These are phyloP conservation scores for Stenodera caucasica DNA, from an alignment of 2,888 invertebrate species.

Conservation along the genomic window DNA sequence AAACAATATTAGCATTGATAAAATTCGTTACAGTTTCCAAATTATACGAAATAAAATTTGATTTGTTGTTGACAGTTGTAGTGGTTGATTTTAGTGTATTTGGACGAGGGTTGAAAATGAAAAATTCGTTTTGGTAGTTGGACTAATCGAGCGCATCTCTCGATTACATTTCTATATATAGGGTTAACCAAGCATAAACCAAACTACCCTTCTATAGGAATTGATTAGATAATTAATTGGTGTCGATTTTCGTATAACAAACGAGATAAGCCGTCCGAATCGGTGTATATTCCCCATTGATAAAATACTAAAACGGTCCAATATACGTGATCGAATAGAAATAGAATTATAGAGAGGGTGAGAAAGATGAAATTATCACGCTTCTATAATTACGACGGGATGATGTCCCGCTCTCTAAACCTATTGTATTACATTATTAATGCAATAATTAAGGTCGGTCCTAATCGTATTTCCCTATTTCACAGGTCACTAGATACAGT, in stretches of 20 bases:
- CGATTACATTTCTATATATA: not conserved
- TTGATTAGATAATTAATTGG: conserved; percentile 22
- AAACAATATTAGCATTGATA: not conserved
- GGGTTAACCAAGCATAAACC: conserved; percentile 3
- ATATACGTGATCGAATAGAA: not conserved
- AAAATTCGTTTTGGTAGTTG: not conserved
- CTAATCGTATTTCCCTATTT: conserved; percentile 20
- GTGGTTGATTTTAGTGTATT: too few relatives aligned
- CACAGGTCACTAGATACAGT: conserved; percentile 18
- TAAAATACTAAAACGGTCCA: not conserved
- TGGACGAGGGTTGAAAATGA: not conserved
- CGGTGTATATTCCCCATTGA: conserved; percentile 10
- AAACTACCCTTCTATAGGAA: conserved; percentile 9
- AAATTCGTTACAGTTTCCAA: too few relatives aligned
- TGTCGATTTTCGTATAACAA: conserved; percentile 21
- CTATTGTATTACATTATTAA: conserved; percentile 18
- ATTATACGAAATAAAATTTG: too few relatives aligned
- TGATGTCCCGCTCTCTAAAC: conserved; percentile 1
- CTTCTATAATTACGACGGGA: conserved; percentile 9
- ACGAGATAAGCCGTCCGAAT: conserved; percentile 19
- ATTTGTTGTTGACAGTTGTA: too few relatives aligned
- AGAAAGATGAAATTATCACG: conserved; percentile 4
- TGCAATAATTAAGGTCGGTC: conserved; percentile 21
- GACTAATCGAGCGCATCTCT: not conserved
- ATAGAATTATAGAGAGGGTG: not conserved